Conservation (phyloP, 2,888 invertebrate species). For the Ditula angustiorana region DNA sequence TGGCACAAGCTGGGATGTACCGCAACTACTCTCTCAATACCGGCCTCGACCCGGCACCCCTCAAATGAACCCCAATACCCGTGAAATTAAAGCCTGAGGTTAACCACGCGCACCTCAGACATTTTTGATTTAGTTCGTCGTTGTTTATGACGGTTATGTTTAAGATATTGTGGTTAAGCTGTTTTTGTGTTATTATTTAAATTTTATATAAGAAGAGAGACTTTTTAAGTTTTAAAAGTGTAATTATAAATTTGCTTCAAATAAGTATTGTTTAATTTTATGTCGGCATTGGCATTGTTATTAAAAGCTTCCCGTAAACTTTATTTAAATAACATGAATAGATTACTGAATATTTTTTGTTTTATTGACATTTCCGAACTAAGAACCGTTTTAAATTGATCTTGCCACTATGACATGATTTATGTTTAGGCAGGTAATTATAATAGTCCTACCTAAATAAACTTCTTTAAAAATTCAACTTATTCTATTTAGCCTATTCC, state of each 20-base stretch:
- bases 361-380: too few relatives aligned
- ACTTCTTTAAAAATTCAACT: too few relatives aligned
- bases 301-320: not conserved
- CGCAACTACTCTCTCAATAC: constrained; percentile 93
- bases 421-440: too few relatives aligned
- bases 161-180: not conserved
- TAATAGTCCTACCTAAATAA: too few relatives aligned
- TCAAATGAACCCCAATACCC: constrained; percentile 44
- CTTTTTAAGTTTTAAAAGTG: not conserved
- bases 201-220: not conserved
- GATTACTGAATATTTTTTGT: not conserved
- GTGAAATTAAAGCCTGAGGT: constrained; percentile 30
- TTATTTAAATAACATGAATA: not conserved
- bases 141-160: not conserved
- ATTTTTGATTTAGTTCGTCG: not conserved
- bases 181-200: not conserved
- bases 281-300: not conserved
- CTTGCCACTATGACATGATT: too few relatives aligned
- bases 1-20: constrained; percentile 91
- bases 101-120: constrained; percentile 7
- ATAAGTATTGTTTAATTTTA: not conserved
- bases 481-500: too few relatives aligned
- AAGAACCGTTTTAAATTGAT: too few relatives aligned
- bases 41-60: constrained; percentile 73
- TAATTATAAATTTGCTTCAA: not conserved